Percentiles rank a stretch among this genome's conserved stretches.
Conservation (phyloP, 2,888 invertebrate species). For the Odontomyia ornata region DNA sequence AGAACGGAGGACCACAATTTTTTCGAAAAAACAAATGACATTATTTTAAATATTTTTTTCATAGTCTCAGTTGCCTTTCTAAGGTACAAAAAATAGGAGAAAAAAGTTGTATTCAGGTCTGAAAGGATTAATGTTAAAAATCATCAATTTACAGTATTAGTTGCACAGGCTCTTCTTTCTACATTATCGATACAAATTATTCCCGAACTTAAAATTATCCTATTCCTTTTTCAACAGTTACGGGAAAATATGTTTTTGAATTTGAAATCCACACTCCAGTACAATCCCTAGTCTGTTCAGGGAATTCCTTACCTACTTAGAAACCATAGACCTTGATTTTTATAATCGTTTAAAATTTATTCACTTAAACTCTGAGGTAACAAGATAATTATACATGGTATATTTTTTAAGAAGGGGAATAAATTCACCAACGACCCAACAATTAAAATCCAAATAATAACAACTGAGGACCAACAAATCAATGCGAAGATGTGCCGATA, state of each 20-base stretch:
- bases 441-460: conserved; percentile 34
- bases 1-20: too few relatives aligned
- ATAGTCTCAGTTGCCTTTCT: too few relatives aligned
- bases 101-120: too few relatives aligned
- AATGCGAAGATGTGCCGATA: conserved; percentile 43
- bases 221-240: conserved; percentile 39
- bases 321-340: neutral
- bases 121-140: too few relatives aligned
- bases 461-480: conserved; percentile 41
- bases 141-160: too few relatives aligned
- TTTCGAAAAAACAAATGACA: too few relatives aligned
- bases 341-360: neutral
- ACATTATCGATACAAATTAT: too few relatives aligned
- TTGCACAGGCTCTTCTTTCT: too few relatives aligned
- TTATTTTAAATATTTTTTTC: too few relatives aligned
- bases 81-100: too few relatives aligned
- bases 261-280: conserved; percentile 44
- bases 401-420: conserved; percentile 41
- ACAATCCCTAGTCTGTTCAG: conserved; percentile 24
- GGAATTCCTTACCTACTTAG: neutral
- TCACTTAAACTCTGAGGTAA: neutral
- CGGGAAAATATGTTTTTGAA: too few relatives aligned
- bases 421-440: conserved; percentile 28
- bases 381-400: conserved; percentile 28
- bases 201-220: conserved; percentile 42